Conservation (phyloP, 2,797 vertebrate genomes). For the Perodicticus potto region DNA sequence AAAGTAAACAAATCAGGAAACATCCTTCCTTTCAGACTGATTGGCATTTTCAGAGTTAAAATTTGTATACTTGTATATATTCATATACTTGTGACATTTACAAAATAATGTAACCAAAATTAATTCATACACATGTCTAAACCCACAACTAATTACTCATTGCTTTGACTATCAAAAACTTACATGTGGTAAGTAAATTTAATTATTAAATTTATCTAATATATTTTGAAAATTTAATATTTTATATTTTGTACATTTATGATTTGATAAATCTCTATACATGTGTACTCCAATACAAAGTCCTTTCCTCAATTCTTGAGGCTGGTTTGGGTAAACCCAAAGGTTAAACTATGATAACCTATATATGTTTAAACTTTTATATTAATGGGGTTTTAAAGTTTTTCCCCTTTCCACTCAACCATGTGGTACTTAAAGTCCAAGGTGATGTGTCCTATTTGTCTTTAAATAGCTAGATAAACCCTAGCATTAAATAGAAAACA, state of each 20-base stretch:
- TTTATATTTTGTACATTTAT: neutral
- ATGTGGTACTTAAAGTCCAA: neutral
- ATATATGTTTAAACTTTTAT: neutral
- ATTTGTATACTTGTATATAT: neutral
- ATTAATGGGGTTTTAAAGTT: neutral
- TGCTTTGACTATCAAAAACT: neutral
- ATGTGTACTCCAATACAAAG: neutral
- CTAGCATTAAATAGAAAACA: conserved; percentile 11
- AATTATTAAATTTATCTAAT: neutral
- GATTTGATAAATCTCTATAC: neutral
- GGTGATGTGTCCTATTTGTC: neutral
- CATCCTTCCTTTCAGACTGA: neutral
- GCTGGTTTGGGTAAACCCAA: neutral
- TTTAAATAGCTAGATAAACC: neutral
- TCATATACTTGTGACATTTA: neutral
- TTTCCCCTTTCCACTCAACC: neutral
- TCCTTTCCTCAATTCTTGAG: too few species aligned
- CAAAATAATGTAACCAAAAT: neutral
- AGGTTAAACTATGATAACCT: neutral
- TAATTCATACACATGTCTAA: neutral
- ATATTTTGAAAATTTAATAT: neutral
- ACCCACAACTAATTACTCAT: neutral
- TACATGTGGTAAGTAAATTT: neutral
- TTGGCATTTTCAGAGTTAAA: neutral
- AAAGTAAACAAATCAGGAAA: neutral